Conservation (phyloP, 2,113 vertebrate species). For the Neotoma lepida region DNA sequence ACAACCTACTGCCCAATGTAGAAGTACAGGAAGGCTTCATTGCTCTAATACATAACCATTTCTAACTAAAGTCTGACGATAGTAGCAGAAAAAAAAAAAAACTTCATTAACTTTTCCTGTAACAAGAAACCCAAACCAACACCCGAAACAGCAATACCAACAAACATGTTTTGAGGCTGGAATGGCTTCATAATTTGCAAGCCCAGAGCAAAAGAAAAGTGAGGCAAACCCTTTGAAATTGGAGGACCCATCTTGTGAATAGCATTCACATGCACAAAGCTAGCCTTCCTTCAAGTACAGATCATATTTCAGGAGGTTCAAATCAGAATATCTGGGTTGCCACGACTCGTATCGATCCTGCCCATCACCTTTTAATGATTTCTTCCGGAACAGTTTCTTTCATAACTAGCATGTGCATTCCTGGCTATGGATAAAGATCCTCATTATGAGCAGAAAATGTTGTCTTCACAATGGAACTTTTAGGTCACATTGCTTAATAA, state of each 20-base stretch:
- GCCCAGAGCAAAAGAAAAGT: not conserved
- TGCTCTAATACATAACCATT: not conserved
- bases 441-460: not conserved
- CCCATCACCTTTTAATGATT: not conserved
- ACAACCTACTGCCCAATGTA: not conserved
- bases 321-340: not conserved
- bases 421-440: not conserved
- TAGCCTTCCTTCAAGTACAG: not conserved
- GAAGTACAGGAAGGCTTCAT: not conserved
- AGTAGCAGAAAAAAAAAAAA: not conserved
- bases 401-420: not conserved
- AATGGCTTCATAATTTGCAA: not conserved
- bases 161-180: not conserved
- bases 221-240: not conserved
- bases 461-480: not conserved
- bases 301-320: not conserved
- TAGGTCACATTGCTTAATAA: not conserved
- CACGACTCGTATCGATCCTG: not conserved
- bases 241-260: not conserved
- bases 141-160: not conserved
- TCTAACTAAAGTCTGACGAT: not conserved
- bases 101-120: not conserved
- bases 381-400: not conserved
- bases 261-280: not conserved
- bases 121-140: not conserved